Evolutionary conservation across 2,888 invertebrate genomes (phyloP).

Genomic region (Mesopsocus fuscifrons): DNA sequence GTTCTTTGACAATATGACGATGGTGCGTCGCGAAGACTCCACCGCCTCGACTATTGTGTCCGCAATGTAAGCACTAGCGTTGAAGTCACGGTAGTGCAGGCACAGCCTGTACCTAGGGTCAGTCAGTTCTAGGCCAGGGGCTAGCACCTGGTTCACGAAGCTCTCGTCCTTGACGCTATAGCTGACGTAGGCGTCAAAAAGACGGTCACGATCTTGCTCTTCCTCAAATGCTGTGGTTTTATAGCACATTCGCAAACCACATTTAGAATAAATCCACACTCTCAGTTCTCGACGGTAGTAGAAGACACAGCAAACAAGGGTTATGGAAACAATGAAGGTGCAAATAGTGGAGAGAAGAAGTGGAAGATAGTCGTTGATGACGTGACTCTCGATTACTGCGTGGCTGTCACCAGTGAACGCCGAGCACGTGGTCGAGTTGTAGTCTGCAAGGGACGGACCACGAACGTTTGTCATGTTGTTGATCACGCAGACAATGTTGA

Average conservation of each 20-base stretch:
- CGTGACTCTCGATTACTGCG: slow-evolving; percentile 40
- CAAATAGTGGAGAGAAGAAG: slow-evolving; percentile 57
- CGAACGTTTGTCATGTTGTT: slow-evolving; percentile 50
- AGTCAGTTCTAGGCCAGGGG: slow-evolving; percentile 66
- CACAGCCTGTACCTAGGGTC: slow-evolving; percentile 65
- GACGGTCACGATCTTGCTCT: slow-evolving; percentile 50
- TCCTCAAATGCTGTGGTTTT: slow-evolving; percentile 63
- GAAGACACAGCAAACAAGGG: slow-evolving; percentile 55
- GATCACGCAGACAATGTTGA: slow-evolving; percentile 54
- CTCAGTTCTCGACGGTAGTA: slow-evolving; percentile 64
- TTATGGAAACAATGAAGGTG: slow-evolving; percentile 56
- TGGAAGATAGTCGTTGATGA: slow-evolving; percentile 66
- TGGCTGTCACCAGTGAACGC: slow-evolving; percentile 7
- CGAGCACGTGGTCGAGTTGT: slow-evolving; percentile 60
- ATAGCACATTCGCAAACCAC: slow-evolving; percentile 71
- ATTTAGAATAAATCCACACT: slow-evolving; percentile 72
- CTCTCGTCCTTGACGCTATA: slow-evolving; percentile 87
- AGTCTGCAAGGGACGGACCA: slow-evolving; percentile 52
- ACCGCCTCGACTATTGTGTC: slow-evolving; percentile 88
- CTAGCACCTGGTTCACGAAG: slow-evolving; percentile 75
- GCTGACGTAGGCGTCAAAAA: slow-evolving; percentile 89
- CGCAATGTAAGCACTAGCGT: slow-evolving; percentile 70
- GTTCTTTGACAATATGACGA: slow-evolving; percentile 78
- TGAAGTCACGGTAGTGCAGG: slow-evolving; percentile 80
- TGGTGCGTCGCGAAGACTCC: slow-evolving; percentile 73